Base-by-base conservation (phyloP, 2,888 invertebrate genomes). In the Dasysyrphus albostriatus region DNA sequence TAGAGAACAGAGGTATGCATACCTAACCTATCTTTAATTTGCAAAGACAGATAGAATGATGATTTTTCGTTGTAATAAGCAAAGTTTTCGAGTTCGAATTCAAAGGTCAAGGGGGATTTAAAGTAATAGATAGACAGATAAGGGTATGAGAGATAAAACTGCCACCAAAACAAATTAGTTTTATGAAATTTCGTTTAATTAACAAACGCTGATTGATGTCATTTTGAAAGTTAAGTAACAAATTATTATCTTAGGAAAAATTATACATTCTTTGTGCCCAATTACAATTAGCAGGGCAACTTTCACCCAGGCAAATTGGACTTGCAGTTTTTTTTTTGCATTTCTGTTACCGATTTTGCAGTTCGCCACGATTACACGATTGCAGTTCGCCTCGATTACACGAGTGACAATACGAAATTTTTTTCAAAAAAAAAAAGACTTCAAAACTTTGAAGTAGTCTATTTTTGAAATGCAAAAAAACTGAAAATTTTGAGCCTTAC, bases 21-120 rank as follows among this genome's bases (percentile, higher is more conserved):
- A n/a, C n/a, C n/a, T n/a, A n/a, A n/a, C n/a, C n/a, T n/a, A 16
- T 65, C 34, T 49, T 37, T 37, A 34, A 67, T 47, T 65, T 32
- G 65, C 47, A 49, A 16, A 19, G 7, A 67, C 16, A 49, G 34
- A 42, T 14, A 42, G 19, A 49, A 49, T 67, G 49, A 67, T 67
- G 47, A 19, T 49, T 34, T 34, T 49, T 49, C 37, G 12, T 67
- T 49, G 49, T 34, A 67, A 49, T 67, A 49, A 49, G 67, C 37
- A 49, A 67, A 67, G 67, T 67, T 67, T 67, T 49, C 1, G 47
- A 67, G 34, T 49, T 67, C 47, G 49, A 67, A 67, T 49, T 67
- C 47, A 67, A 67, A 67, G 67, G 67, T 67, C 49, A 67, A n/a
- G 3, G 39, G 8, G 42, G 42, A 14, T 12, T 42, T 16, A 59